Percentiles rank a stretch among this genome's conserved stretches.
phyloP scores from a whole-genome alignment of 30 jellyfish, hydroid and myxozoan species.

The Aurelia aurita region DNA sequence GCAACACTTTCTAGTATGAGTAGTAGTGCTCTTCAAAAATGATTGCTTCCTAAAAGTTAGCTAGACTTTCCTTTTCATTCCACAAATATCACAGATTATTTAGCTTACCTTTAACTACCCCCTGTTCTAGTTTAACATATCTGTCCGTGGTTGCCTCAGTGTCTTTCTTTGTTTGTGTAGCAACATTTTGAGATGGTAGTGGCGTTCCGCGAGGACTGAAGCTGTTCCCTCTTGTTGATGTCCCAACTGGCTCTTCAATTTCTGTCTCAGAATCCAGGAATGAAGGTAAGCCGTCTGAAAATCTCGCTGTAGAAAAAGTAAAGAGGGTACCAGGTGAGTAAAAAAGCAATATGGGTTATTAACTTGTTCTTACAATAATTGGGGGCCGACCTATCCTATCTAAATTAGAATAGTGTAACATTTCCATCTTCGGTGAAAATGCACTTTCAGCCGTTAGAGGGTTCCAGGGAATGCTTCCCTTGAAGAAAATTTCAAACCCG shows the following conservation, averaged over 20 bases:
- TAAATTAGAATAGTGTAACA: too few relatives aligned
- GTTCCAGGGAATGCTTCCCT: too few relatives aligned
- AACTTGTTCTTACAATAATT: too few relatives aligned
- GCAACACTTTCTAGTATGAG: too few relatives aligned
- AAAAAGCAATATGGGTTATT: too few relatives aligned
- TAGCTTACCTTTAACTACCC: neutral
- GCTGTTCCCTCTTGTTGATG: constrained; percentile 93
- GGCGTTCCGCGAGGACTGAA: constrained; percentile 70
- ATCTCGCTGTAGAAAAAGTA: constrained; percentile 28
- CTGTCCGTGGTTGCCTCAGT: constrained; percentile 25
- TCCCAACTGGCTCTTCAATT: constrained; percentile 94
- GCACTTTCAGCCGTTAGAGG: too few relatives aligned
- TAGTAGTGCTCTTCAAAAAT: too few relatives aligned
- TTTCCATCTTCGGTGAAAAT: too few relatives aligned
- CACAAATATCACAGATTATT: neutral
- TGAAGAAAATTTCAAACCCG: too few relatives aligned
- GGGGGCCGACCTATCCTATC: too few relatives aligned
- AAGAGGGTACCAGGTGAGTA: too few relatives aligned
- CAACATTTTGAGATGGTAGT: constrained; percentile 15
- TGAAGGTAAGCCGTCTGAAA: constrained; percentile 64
- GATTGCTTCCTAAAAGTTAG: too few relatives aligned
- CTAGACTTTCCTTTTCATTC: neutral
- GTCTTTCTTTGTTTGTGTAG: constrained; percentile 42
- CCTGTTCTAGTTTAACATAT: constrained; percentile 42
- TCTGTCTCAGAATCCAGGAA: constrained; percentile 75